Percentiles rank a stretch among this genome's conserved stretches.
phyloP scores from a whole-genome alignment of 2,797 vertebrate genomes.

The Muraenolepis orangiensis region DNA sequence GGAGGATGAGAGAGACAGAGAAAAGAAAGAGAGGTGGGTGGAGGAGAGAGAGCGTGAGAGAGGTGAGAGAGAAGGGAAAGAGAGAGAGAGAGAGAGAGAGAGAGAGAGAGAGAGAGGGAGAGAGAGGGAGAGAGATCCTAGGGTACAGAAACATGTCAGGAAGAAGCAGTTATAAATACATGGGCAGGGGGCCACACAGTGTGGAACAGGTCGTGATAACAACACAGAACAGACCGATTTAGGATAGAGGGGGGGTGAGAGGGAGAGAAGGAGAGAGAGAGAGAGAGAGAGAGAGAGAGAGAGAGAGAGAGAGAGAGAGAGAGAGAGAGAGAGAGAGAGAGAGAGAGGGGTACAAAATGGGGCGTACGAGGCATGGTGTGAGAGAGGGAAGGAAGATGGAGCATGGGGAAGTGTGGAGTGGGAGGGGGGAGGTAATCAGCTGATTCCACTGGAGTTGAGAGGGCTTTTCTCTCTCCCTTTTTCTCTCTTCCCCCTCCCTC shows the following conservation, averaged over 20 bases:
- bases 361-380: neutral
- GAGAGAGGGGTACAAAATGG: conserved; percentile 25
- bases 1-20: neutral
- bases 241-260: conserved; percentile 6
- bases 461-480: conserved; percentile 62
- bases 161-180: neutral
- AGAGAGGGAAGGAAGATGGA: conserved; percentile 1
- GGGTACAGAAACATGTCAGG: conserved; percentile 2
- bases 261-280: conserved; percentile 1
- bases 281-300: conserved; percentile 23
- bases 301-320: conserved; percentile 10
- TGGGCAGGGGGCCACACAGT: neutral
- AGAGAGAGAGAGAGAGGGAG: conserved; percentile 11
- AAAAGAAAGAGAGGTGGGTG: conserved; percentile 21
- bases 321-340: conserved; percentile 12
- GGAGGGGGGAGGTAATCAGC: conserved; percentile 53
- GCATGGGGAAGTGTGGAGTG: conserved; percentile 19
- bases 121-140: conserved; percentile 26
- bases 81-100: conserved; percentile 21
- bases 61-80: conserved; percentile 6
- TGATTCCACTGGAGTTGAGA: conserved; percentile 70
- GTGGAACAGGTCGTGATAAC: neutral
- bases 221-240: neutral
- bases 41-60: conserved; percentile 17
- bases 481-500: conserved; percentile 21